phyloP scores from a whole-genome alignment of 2,888 invertebrate species.

The Hypsopygia costalis region DNA sequence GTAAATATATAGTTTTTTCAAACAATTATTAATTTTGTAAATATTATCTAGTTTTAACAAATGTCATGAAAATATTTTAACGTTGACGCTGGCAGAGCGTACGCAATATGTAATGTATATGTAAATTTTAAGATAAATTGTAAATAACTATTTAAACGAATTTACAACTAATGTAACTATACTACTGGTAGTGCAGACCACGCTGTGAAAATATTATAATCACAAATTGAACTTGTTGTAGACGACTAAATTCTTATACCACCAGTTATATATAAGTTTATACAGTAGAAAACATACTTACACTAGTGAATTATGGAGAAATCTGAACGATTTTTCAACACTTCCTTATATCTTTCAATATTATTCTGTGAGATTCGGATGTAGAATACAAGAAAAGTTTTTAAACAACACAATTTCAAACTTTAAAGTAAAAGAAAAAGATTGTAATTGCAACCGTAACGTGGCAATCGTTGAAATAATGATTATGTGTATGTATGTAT shows the following conservation, averaged over 20 bases:
- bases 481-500: no score
- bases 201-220: slow-evolving; percentile 26
- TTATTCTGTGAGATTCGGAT: no score
- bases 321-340: no score
- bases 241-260: slow-evolving; percentile 13
- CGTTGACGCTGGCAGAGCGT: slow-evolving; percentile 18
- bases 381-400: no score
- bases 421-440: no score
- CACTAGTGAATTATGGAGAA: no score
- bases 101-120: slow-evolving; percentile 49
- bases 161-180: slow-evolving; percentile 66
- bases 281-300: no score
- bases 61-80: slow-evolving; percentile 22
- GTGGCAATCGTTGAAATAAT: no score
- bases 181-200: slow-evolving; percentile 46
- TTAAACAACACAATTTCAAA: no score
- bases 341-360: no score
- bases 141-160: slow-evolving; percentile 78
- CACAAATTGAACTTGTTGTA: slow-evolving; percentile 24
- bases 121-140: slow-evolving; percentile 54
- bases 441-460: no score
- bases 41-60: slow-evolving; percentile 19
- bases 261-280: no score
- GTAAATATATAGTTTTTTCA: slow-evolving; percentile 6
- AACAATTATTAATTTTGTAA: slow-evolving; percentile 22